These are phyloP conservation scores for Istiophorus platypterus DNA, from an alignment of 2,113 vertebrate genomes.

Conservation along the genomic window DNA sequence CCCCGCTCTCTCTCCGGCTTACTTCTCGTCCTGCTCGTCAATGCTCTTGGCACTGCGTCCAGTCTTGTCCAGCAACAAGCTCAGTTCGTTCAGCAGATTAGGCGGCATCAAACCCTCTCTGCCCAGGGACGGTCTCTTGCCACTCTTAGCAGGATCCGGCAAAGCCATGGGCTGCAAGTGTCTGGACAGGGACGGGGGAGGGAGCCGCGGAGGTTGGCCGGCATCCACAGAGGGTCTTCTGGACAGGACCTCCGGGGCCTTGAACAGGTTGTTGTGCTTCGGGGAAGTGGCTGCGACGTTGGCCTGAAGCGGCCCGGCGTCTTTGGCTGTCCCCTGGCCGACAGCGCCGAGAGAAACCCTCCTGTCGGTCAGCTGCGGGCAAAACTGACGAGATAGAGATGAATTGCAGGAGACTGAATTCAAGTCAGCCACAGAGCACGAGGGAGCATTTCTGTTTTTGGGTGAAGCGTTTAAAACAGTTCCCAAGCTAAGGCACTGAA, in stretches of 20 bases:
- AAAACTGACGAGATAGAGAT: constrained; percentile 27
- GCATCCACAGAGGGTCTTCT: constrained; percentile 27
- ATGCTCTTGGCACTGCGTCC: constrained; percentile 71
- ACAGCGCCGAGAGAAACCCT: constrained; percentile 28
- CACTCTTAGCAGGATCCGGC: background rate
- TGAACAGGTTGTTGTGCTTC: constrained; percentile 65
- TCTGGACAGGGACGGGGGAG: constrained; percentile 17
- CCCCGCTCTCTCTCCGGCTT: constrained; percentile 5
- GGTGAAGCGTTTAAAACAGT: background rate
- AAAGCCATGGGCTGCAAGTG: constrained; percentile 8
- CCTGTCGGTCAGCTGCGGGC: constrained; percentile 41
- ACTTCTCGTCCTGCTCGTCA: constrained; percentile 50
- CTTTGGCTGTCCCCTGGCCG: constrained; percentile 29
- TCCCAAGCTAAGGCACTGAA: background rate
- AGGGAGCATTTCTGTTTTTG: background rate
- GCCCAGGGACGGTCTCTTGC: constrained; percentile 45
- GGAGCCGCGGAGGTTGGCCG: background rate
- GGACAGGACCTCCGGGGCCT: background rate
- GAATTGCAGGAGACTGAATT: background rate
- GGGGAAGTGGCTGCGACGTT: constrained; percentile 75
- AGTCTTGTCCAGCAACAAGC: constrained; percentile 87
- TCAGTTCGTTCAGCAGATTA: constrained; percentile 91
- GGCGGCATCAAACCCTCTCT: constrained; percentile 80
- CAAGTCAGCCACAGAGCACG: background rate
- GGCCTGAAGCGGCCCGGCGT: constrained; percentile 61